Evolutionary conservation across 2,797 vertebrate genomes (phyloP), one percentile per base, ranked within the genome.

Genomic region (Acanthurus leucopareius): DNA sequence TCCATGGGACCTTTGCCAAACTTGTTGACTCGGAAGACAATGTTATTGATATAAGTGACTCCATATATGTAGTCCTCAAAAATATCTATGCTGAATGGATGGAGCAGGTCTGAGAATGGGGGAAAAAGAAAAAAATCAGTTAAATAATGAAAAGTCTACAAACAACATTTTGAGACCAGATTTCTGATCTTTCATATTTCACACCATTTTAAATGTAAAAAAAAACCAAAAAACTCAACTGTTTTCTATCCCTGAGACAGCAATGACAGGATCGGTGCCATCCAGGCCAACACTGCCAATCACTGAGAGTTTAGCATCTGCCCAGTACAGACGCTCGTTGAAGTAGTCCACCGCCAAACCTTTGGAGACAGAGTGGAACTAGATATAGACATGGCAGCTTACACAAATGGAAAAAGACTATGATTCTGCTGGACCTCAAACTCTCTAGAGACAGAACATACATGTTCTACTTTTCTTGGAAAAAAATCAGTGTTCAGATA

Each of bases 41-140:
- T 85, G 72, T 99, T 99, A 87, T 99, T 98, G 86, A 97, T 93
- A 86, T 98, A 98, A 11, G 98, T 99, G 91, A 99, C 97, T 0
- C 98, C 98, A 0, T 99, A 99, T 85, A 99, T 98, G 92, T 98
- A 97, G 88, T 99, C 98, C 91, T 99, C 98, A 67, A 99, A 99
- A 85, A 99, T 95, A 62, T 99, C 98, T 0, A 99, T 99, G 94
- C 97, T 98, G 94, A 98, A 99, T 0, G 97, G 98, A 80, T 98
- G 97, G 76, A 96, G 96, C 13, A 99, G 95, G 68, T 97, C 97
- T 99, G 87, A 47, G 73, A 77, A 38, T 61, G 3, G 44, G 47
- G 19, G 9, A 11, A 70, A 56, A 14, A 11, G 4, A 4, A 15
- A 51, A 15, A 63, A 38, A 67, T 28, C 1, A 6, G 11, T 51